These are phyloP conservation scores for Eupleurogrammus muticus DNA, from an alignment of 2,797 vertebrate genomes.

Conservation along the genomic window DNA sequence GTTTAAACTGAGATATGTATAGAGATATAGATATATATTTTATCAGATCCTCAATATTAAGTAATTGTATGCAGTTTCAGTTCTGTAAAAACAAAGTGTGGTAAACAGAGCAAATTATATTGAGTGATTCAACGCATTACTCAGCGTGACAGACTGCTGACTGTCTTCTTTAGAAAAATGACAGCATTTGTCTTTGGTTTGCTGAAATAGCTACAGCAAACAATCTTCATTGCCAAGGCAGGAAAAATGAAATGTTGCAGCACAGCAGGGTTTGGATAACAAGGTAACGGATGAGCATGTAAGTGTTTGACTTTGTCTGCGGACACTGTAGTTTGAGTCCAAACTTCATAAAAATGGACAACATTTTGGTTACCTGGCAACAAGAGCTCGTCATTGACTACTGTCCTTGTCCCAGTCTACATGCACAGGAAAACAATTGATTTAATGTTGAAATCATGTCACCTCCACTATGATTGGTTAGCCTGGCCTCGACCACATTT, in stretches of 20 bases:
- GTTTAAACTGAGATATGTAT: background rate
- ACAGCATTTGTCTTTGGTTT: background rate
- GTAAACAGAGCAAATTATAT: constrained; percentile 12
- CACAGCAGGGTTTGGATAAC: background rate
- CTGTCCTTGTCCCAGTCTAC: no score
- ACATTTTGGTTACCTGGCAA: background rate
- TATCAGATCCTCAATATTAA: background rate
- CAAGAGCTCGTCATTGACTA: no score
- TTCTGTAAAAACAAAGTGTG: background rate
- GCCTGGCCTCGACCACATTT: no score
- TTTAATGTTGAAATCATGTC: no score
- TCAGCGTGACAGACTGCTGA: background rate
- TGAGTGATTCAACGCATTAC: background rate
- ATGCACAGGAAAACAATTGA: no score
- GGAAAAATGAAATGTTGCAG: background rate
- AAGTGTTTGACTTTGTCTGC: background rate
- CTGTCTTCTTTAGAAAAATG: background rate
- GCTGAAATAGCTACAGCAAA: background rate
- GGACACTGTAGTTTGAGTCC: background rate
- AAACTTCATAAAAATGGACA: background rate
- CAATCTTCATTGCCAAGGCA: background rate
- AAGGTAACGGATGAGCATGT: no score
- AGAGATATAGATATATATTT: background rate
- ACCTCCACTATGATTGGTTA: no score
- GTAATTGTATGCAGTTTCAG: background rate